Evolutionary conservation across 1,140 invertebrate genomes (phyloP), one percentile per base, ranked within the genome.

Genomic region (Carposina sasakii): DNA sequence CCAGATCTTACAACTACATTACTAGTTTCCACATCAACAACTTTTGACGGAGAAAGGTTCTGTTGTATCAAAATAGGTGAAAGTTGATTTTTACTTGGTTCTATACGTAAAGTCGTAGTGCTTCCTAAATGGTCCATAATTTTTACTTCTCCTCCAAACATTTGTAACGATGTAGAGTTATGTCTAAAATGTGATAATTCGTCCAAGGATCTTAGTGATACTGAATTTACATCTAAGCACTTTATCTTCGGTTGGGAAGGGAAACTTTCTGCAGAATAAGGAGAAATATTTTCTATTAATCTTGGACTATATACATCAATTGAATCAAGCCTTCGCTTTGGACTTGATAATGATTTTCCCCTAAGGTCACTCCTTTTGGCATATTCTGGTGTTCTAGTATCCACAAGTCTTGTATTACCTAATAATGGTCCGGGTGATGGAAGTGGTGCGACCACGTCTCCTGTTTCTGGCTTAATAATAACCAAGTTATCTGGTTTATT

Each of bases 91-190:
- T 86, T 66, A 76, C 79, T 85, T 1, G 88, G 87, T 60, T 93
- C 91, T 55, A 93, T 92, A 37, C 90, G 87, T 77, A 92, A 87
- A 1, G 90, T 92, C 36, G 91, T 92, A 0, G 88, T 89, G 52
- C 91, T 90, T 5, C 90, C 89, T 20, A 86, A 85, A 48, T 87
- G 87, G 54, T 90, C 89, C 16, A 91, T 76, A 47, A 93, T 92
- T 67, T 91, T 89, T 0, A 93, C 92, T 83, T 93, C 90, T 1
- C 92, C 92, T 1, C 92, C 92, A 76, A 93, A 94, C 86, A 93
- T 88, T 71, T 92, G 91, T 9, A 92, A 68, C 0, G 89, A 88
- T 36, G 88, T 88, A 26, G 81, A 71, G 65, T 79, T 85, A 59
- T 82, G 76, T 55, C 78, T 76, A 59, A 84, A 74, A 43, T 84